Evolutionary conservation across 2,113 vertebrate species (phyloP).

Genomic region (Pelusios castaneus): DNA sequence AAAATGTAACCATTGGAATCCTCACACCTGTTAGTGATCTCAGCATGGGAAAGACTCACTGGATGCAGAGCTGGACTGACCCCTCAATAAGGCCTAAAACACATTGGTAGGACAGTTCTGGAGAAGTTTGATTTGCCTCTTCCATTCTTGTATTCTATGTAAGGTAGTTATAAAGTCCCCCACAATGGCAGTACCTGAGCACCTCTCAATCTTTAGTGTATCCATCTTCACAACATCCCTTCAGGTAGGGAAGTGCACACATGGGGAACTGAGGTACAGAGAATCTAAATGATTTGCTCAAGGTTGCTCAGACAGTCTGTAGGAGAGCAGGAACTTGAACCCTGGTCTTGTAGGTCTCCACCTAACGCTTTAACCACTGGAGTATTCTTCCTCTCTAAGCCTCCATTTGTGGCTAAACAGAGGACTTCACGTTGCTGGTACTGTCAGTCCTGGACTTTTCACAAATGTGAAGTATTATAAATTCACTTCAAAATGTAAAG

Average conservation of each 20-base stretch:
- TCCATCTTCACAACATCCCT: not conserved
- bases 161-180: not conserved
- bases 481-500: not conserved
- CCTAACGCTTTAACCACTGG: not conserved
- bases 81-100: not conserved
- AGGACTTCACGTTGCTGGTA: not conserved
- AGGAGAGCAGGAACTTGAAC: not conserved
- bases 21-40: not conserved
- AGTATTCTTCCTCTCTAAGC: not conserved
- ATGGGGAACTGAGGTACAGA: not conserved
- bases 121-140: not conserved
- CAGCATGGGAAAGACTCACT: not conserved
- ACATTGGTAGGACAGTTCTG: not conserved
- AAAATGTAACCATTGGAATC: not conserved
- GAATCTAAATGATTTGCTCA: not conserved
- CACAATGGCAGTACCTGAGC: not conserved
- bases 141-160: not conserved
- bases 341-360: not conserved
- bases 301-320: not conserved
- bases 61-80: rapidly evolving
- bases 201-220: not conserved
- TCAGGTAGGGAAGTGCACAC: not conserved
- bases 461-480: not conserved
- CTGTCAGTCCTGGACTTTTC: not conserved
- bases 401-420: not conserved